Evolutionary conservation across 2,888 invertebrate genomes (phyloP).

Genomic region (Mesodorylaimus sp.): DNA sequence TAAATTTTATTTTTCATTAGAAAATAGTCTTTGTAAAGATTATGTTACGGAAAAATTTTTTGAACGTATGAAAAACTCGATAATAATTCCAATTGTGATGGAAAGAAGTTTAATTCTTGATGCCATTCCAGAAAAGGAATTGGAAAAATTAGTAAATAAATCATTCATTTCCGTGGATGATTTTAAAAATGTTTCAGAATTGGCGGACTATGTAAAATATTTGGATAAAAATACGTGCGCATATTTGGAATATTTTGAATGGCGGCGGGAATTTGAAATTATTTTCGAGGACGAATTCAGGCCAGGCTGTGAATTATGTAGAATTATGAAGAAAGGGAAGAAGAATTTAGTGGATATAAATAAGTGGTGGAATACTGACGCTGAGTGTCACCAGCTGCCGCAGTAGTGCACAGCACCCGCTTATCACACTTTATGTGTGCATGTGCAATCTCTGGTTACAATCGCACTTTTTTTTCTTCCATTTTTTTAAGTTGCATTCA

Average conservation of each 20-base stretch:
- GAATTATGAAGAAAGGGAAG: neutral
- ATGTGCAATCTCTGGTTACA: too few species aligned
- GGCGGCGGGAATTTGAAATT: slow-evolving; percentile 13
- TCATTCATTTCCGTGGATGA: slow-evolving; percentile 26
- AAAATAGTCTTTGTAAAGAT: neutral
- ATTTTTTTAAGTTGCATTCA: too few species aligned
- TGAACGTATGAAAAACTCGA: too few species aligned
- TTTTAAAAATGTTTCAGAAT: slow-evolving; percentile 17
- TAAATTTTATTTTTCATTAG: slow-evolving; percentile 2
- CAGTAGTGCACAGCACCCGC: too few species aligned
- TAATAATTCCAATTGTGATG: too few species aligned
- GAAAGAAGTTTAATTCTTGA: neutral
- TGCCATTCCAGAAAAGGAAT: too few species aligned
- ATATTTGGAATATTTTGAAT: slow-evolving; percentile 22
- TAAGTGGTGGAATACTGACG: neutral
- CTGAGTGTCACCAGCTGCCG: neutral
- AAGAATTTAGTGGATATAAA: neutral
- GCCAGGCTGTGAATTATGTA: neutral
- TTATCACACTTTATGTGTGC: too few species aligned
- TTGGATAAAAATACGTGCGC: slow-evolving; percentile 16
- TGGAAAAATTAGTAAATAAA: too few species aligned
- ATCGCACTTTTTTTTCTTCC: too few species aligned
- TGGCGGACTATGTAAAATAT: slow-evolving; percentile 18
- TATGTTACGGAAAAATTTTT: slow-evolving; percentile 2
- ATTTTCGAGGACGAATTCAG: neutral